These are phyloP conservation scores for Callospermophilus lateralis DNA, from an alignment of 2,113 vertebrate species.

Conservation along the genomic window DNA sequence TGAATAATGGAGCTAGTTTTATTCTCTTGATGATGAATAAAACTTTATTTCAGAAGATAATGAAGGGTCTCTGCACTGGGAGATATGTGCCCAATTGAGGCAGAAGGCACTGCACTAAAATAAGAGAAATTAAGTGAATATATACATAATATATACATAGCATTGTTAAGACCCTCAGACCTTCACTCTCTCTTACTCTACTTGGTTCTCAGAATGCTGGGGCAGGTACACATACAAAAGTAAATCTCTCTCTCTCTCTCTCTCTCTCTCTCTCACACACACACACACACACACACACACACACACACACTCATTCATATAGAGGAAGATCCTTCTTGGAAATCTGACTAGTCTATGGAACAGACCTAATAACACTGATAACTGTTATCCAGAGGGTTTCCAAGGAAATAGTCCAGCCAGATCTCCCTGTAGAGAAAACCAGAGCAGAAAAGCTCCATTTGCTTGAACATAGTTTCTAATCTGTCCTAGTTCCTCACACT, in stretches of 20 bases:
- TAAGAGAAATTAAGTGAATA: background rate
- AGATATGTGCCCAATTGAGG: background rate
- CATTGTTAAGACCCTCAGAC: background rate
- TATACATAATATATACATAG: background rate
- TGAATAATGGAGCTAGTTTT: background rate
- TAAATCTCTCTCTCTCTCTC: background rate
- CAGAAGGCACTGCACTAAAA: background rate
- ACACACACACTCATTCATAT: background rate
- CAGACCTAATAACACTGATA: background rate
- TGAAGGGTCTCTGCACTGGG: background rate
- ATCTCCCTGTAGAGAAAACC: background rate
- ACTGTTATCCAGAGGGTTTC: background rate
- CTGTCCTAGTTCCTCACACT: background rate
- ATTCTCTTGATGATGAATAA: background rate
- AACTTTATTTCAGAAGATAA: background rate
- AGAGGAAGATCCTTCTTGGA: background rate
- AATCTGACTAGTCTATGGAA: constrained; percentile 2
- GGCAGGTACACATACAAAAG: background rate
- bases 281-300: background rate
- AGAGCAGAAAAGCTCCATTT: background rate
- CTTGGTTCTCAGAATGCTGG: background rate
- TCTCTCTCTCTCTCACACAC: too few relatives aligned
- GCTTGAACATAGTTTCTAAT: background rate
- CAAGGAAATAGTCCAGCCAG: background rate
- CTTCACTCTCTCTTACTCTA: background rate